A percentile compares a stretch with the other conserved stretches of the same genome.
Conservation (phyloP, 2,113 vertebrate genomes). For the Trematomus loennbergii region DNA sequence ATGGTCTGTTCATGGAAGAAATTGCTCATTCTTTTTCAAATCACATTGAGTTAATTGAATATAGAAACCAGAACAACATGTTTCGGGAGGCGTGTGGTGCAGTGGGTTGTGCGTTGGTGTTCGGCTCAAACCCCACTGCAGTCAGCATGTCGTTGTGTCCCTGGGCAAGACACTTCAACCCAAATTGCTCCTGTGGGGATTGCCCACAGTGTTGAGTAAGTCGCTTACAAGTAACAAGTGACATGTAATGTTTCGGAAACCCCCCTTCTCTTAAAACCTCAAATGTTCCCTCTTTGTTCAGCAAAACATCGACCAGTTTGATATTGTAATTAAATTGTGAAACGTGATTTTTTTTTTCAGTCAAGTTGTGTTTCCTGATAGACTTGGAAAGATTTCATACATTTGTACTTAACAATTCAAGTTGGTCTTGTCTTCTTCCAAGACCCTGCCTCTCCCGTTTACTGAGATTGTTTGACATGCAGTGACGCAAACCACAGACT, state of each 20-base stretch:
- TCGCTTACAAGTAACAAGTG: too few species aligned
- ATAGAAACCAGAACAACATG: slow-evolving; percentile 3
- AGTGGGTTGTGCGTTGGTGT: too few species aligned
- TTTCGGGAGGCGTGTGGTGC: too few species aligned
- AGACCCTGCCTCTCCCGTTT: neutral
- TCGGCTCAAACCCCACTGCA: too few species aligned
- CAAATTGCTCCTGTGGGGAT: too few species aligned
- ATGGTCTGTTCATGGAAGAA: slow-evolving; percentile 22
- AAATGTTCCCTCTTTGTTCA: neutral
- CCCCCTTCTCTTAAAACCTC: neutral
- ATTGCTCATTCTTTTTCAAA: slow-evolving; percentile 10
- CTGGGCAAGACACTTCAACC: too few species aligned
- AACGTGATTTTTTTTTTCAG: neutral
- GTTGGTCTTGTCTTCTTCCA: neutral
- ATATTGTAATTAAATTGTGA: neutral
- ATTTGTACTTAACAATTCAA: neutral
- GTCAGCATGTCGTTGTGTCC: too few species aligned
- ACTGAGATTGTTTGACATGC: neutral
- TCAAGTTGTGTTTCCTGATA: neutral
- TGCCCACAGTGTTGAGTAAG: too few species aligned
- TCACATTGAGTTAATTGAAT: slow-evolving; percentile 18
- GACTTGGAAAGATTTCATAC: slow-evolving; percentile 1
- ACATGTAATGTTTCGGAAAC: too few species aligned
- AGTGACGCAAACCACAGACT: neutral
- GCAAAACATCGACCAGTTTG: neutral